A percentile compares a stretch with the other conserved stretches of the same genome.
These are phyloP conservation scores for Natrix natrix DNA, from an alignment of 2,797 vertebrate genomes.

Conservation along the genomic window DNA sequence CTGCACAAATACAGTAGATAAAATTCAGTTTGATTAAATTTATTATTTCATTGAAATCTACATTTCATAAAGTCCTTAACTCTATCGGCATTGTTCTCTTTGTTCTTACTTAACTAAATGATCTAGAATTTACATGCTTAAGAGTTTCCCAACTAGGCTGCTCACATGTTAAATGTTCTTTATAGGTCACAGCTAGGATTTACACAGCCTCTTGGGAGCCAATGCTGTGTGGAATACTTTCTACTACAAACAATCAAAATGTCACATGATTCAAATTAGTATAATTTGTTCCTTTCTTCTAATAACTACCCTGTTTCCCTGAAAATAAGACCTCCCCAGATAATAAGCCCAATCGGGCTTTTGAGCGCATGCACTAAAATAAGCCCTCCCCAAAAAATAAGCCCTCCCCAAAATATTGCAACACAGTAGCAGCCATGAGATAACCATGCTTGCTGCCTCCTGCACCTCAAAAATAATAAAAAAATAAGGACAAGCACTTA, in stretches of 20 bases:
- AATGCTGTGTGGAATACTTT: neutral
- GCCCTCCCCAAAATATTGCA: too few species aligned
- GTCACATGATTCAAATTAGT: slow-evolving; percentile 23
- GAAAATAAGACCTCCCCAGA: too few species aligned
- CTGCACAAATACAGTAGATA: neutral
- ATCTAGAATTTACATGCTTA: neutral
- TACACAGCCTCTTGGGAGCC: neutral
- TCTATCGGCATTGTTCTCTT: neutral
- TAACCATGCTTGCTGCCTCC: too few species aligned
- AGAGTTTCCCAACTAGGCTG: neutral
- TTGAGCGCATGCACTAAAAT: too few species aligned
- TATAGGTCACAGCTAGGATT: neutral
- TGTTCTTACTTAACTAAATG: neutral
- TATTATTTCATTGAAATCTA: neutral
- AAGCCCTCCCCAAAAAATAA: too few species aligned
- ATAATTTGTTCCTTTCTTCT: slow-evolving; percentile 18
- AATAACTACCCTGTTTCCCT: neutral
- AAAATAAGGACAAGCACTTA: too few species aligned
- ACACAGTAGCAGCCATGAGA: too few species aligned
- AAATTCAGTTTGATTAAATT: neutral
- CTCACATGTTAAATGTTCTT: neutral
- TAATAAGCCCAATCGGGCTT: too few species aligned
- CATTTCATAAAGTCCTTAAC: neutral
- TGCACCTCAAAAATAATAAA: too few species aligned
- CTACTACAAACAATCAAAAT: slow-evolving; percentile 30